A percentile compares a stretch with the other conserved stretches of the same genome.
Conservation (phyloP, 1,140 invertebrate species). For the Muscidifurax raptorellus region DNA sequence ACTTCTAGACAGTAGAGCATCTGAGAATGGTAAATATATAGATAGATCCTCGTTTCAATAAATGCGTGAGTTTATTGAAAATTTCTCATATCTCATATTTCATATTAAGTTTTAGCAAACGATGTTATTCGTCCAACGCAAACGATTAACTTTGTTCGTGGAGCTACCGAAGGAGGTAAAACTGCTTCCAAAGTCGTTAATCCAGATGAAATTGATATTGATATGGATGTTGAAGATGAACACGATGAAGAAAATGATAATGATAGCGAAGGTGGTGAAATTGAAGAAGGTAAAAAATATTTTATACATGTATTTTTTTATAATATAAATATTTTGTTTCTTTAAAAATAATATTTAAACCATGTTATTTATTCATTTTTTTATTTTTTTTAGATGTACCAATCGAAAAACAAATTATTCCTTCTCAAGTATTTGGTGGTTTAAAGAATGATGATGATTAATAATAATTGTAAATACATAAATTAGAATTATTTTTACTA, state of each 20-base stretch:
- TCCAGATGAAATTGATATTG: constrained; percentile 96
- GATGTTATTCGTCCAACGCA: constrained; percentile 74
- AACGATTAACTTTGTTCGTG: constrained; percentile 89
- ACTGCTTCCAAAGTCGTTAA: constrained; percentile 84
- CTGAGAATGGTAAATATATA: constrained; percentile 53
- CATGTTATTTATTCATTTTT: no score
- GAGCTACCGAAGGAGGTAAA: constrained; percentile 88
- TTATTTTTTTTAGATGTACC: constrained; percentile 77
- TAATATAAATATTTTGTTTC: constrained; percentile 49
- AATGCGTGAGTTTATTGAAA: background rate
- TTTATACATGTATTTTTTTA: background rate
- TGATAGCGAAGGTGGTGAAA: constrained; percentile 41
- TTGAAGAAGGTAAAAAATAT: constrained; percentile 34
- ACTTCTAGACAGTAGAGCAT: constrained; percentile 89
- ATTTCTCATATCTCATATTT: constrained; percentile 13
- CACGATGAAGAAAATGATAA: constrained; percentile 72
- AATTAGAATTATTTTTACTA: background rate
- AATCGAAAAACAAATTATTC: constrained; percentile 87
- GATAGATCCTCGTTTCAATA: background rate
- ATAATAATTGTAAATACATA: constrained; percentile 31
- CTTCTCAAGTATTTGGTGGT: constrained; percentile 91
- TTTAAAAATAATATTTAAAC: constrained; percentile 11
- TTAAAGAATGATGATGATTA: constrained; percentile 74
- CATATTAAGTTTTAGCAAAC: constrained; percentile 51
- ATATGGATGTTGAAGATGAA: constrained; percentile 84